phyloP scores from a whole-genome alignment of 2,797 vertebrate genomes.

The Chaunax sp. region DNA sequence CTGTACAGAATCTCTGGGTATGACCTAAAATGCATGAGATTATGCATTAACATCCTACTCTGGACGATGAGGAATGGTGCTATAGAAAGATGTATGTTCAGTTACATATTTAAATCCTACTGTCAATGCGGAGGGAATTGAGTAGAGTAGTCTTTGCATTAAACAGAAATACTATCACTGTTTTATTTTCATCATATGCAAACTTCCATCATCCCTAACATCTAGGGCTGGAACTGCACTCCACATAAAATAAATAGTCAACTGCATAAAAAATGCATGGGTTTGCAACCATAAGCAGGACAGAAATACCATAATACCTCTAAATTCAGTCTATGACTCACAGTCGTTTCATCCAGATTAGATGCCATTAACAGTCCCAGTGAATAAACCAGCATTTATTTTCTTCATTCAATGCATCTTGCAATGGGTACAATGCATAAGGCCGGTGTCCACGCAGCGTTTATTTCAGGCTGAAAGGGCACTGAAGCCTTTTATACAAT shows the following conservation, averaged over 20 bases:
- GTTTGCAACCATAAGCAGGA: neutral
- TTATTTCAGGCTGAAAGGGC: too few species aligned
- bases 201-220: neutral
- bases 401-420: neutral
- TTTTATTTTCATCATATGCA: neutral
- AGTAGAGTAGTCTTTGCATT: neutral
- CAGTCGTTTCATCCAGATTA: neutral
- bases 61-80: neutral
- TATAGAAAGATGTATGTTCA: neutral
- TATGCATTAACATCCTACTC: neutral
- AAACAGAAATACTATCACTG: constrained; percentile 1
- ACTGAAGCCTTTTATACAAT: too few species aligned
- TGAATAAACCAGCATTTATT: neutral
- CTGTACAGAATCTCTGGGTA: neutral
- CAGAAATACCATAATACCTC: neutral
- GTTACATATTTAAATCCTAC: neutral
- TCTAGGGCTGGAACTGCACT: neutral
- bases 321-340: neutral
- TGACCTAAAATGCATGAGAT: neutral
- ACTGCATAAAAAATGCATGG: neutral
- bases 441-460: too few species aligned
- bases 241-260: neutral
- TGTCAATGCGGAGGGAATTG: neutral
- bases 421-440: too few species aligned
- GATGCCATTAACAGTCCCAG: neutral